These are phyloP conservation scores for Ptilonorhynchus violaceus DNA, from an alignment of 2,113 vertebrate genomes.

Conservation along the genomic window DNA sequence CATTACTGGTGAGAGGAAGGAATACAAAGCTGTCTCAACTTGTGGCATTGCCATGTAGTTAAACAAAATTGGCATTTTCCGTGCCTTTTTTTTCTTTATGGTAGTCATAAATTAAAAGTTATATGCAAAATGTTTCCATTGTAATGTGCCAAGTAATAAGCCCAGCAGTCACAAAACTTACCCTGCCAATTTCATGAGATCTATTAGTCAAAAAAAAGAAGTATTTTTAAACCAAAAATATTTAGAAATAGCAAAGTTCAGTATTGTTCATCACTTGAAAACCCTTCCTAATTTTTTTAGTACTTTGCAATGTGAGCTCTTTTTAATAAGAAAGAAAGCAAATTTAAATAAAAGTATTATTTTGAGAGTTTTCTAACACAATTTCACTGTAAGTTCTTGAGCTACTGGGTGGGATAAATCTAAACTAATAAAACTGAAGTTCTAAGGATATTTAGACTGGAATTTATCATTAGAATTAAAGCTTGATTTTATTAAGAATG, in stretches of 20 bases:
- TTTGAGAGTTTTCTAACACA: background rate
- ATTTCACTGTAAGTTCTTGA: background rate
- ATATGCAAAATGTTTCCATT: background rate
- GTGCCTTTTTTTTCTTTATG: background rate
- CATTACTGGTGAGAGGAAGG: background rate
- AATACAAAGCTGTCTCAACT: background rate
- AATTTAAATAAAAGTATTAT: background rate
- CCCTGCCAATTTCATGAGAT: background rate
- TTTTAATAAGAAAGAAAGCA: background rate
- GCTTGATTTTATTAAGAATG: conserved; percentile 61
- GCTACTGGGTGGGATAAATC: background rate
- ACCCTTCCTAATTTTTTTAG: background rate
- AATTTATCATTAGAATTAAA: conserved; percentile 15
- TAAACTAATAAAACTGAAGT: conserved; percentile 48
- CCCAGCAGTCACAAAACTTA: background rate
- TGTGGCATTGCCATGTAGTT: background rate
- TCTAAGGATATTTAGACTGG: conserved; percentile 22
- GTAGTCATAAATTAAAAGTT: background rate
- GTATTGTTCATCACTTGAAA: background rate
- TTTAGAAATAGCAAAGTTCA: background rate
- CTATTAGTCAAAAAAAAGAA: background rate
- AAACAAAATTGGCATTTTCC: background rate
- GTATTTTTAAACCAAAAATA: background rate
- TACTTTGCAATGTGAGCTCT: background rate
- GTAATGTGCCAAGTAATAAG: background rate